Base-by-base conservation (phyloP, 2,113 vertebrate genomes). In the Oncorhynchus masou region DNA sequence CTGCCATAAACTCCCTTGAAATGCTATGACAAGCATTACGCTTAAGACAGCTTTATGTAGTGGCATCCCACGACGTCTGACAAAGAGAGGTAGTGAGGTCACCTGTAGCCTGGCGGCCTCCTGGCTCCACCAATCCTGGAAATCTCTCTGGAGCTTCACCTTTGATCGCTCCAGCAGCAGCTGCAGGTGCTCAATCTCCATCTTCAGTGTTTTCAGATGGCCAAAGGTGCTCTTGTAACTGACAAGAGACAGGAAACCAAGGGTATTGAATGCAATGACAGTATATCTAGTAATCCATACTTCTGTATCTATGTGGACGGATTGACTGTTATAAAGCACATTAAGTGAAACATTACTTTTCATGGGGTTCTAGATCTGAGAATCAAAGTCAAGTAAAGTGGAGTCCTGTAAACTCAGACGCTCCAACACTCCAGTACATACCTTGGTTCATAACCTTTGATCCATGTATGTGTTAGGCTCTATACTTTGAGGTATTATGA, bases 151-250 rank as follows among this genome's bases (percentile, higher is more conserved):
- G 75, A 98, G 84, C 74, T 95, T 97, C 87, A 95, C 81, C 84
- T 95, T 97, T 27, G 90, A 81, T 88, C 92, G 96, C 78, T 96
- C 94, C 91, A 93, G 81, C 81, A 99, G 91, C 82, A 96, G 91
- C 91, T 98, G 96, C 71, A 99, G 79, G 87, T 99, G 96, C 75
- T 97, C 96, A 11, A 97, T 97, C 91, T 99, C 97, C 9, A 96
- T 94, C 87, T 95, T 96, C 81, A 99, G 77, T 0, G 88, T 94
- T 85, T 97, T 98, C 73, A 99, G 92, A 25, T 0, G 91, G 11
- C 57, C 88, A 59, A 95, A 92, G 64, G 85, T 88, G 3, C 45
- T 86, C 88, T 95, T 96, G 77, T 97, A 99, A 29, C 98, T 99
- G 82, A 78, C 8, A 64, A 65, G 73, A 73, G 73, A 83, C 25